These are phyloP conservation scores for Nasonia giraulti DNA, from an alignment of 1,140 invertebrate species.

Conservation along the genomic window DNA sequence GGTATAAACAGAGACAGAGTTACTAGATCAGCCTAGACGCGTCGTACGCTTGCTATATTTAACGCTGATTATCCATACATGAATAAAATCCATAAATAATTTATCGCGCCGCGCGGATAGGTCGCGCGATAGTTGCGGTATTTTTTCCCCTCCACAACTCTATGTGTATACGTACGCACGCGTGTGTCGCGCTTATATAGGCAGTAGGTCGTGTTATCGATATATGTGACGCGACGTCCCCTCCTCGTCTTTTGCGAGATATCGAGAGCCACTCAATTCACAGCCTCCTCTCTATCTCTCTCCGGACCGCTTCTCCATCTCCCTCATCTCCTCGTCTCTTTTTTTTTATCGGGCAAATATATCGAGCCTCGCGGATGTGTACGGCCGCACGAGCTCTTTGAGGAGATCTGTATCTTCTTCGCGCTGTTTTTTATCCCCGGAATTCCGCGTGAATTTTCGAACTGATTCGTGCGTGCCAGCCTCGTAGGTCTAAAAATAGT, in stretches of 20 bases:
- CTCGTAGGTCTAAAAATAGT: too few species aligned
- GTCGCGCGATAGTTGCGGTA: neutral
- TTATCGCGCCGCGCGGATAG: neutral
- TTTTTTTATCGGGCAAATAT: slow-evolving; percentile 13
- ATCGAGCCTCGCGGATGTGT: neutral
- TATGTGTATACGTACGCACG: neutral
- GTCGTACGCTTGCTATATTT: neutral
- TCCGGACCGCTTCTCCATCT: neutral
- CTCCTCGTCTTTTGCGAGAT: slow-evolving; percentile 10
- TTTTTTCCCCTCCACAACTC: neutral
- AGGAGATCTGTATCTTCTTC: neutral
- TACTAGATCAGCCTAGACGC: too few species aligned
- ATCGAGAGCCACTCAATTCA: slow-evolving; percentile 44
- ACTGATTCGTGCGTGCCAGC: neutral
- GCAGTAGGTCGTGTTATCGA: slow-evolving; percentile 27
- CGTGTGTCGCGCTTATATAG: neutral
- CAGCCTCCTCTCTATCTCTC: slow-evolving; percentile 15
- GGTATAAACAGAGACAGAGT: too few species aligned
- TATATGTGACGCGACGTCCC: neutral
- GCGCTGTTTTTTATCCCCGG: slow-evolving; percentile 5
- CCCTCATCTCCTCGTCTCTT: neutral
- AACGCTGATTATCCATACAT: neutral
- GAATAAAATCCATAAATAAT: slow-evolving; percentile 18
- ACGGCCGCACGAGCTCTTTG: neutral
- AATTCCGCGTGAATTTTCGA: neutral